Evolutionary conservation across 1,140 invertebrate genomes (phyloP).

Genomic region (Centruroides vittatus): DNA sequence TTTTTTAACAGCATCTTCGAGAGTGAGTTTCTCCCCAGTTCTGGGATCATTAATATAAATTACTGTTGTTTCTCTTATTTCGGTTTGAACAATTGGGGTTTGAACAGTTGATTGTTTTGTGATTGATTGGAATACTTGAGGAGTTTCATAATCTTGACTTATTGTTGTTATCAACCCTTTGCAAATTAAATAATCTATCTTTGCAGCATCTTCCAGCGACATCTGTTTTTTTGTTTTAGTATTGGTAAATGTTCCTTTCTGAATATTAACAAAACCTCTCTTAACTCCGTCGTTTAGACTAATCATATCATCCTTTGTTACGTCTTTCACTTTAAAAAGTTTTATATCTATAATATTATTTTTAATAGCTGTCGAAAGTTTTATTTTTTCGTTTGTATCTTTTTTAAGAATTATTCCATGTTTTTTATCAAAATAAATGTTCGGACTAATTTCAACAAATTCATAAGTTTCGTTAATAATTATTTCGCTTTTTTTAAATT

Average conservation of each 20-base stretch:
- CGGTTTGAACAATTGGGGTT: background rate
- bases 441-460: background rate
- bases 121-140: background rate
- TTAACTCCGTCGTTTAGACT: slow-evolving; percentile 54
- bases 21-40: slow-evolving; percentile 53
- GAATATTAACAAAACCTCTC: slow-evolving; percentile 58
- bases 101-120: background rate
- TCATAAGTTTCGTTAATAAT: background rate
- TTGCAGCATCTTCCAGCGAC: slow-evolving; percentile 41
- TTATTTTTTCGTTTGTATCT: no score
- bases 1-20: slow-evolving; percentile 57
- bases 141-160: background rate
- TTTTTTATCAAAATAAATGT: background rate
- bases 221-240: slow-evolving; percentile 55
- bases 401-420: no score
- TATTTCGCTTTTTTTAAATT: background rate
- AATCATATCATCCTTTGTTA: no score
- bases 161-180: background rate
- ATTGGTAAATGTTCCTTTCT: slow-evolving; percentile 55
- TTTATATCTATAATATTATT: no score
- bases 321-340: no score
- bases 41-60: slow-evolving; percentile 48
- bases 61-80: background rate
- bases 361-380: no score
- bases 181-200: slow-evolving; percentile 16